Evolutionary conservation across 2,797 vertebrate genomes (phyloP).

Genomic region (Xyrichtys novacula): DNA sequence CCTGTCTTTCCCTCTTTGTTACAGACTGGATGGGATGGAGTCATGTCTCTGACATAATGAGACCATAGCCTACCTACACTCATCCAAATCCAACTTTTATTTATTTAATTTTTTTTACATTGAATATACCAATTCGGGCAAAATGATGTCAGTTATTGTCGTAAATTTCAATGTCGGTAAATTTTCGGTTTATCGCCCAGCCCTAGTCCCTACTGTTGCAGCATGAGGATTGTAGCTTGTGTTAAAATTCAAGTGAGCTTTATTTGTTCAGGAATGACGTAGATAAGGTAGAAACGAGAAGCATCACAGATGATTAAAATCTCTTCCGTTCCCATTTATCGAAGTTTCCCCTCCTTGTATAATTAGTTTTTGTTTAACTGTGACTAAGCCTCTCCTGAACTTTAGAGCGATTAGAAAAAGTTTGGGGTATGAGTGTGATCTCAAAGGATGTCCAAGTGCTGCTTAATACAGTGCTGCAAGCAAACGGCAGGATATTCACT

Average conservation of each 20-base stretch:
- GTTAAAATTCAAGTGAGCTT: not conserved
- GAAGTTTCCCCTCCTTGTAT: not conserved
- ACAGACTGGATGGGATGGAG: too few species aligned
- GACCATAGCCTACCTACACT: too few species aligned
- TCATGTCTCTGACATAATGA: too few species aligned
- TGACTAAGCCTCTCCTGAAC: constrained; percentile 9
- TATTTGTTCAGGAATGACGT: constrained; percentile 7
- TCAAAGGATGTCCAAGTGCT: constrained; percentile 19
- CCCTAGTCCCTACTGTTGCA: not conserved
- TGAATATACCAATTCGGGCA: too few species aligned
- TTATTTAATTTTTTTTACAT: too few species aligned
- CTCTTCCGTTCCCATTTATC: constrained; percentile 4
- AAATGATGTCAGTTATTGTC: too few species aligned
- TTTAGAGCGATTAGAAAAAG: constrained; percentile 6
- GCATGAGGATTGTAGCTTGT: not conserved
- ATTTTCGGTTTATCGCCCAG: too few species aligned
- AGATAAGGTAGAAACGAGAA: not conserved
- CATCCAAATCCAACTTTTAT: too few species aligned
- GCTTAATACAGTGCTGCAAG: constrained; percentile 16
- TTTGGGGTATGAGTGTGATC: constrained; percentile 1
- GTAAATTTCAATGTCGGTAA: too few species aligned
- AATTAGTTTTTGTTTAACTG: constrained; percentile 1
- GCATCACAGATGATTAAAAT: constrained; percentile 6
- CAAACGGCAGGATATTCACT: constrained; percentile 29
- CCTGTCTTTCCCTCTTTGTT: too few species aligned